Percentiles rank a stretch among this genome's conserved stretches.
These are phyloP conservation scores for Cosmopolites sordidus DNA, from an alignment of 2,888 invertebrate species.

Conservation along the genomic window DNA sequence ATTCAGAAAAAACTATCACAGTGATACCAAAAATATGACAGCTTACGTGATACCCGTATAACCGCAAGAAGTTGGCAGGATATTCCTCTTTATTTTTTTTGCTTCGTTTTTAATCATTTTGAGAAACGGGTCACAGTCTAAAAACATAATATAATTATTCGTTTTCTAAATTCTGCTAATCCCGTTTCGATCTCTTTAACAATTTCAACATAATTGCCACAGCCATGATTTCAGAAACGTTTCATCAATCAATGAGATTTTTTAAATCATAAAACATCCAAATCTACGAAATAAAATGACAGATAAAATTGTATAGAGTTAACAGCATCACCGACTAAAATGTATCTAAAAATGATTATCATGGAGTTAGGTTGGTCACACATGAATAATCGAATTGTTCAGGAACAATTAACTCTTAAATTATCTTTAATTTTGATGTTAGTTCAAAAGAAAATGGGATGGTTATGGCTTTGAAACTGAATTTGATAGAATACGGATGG, in stretches of 20 bases:
- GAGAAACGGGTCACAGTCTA: too few species aligned
- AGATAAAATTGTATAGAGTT: not conserved
- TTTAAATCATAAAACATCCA: not conserved
- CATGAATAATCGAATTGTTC: too few species aligned
- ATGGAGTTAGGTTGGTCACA: too few species aligned
- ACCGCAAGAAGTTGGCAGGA: constrained; percentile 2
- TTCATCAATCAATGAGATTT: not conserved
- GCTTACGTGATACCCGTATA: constrained; percentile 10
- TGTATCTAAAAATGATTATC: too few species aligned
- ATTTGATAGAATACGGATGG: too few species aligned
- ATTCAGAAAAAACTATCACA: constrained; percentile 25
- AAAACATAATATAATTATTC: too few species aligned
- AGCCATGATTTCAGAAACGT: not conserved
- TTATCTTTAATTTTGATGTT: too few species aligned
- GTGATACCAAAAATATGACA: constrained; percentile 16
- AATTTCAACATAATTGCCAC: not conserved
- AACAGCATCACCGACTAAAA: not conserved
- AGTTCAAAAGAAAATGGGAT: too few species aligned
- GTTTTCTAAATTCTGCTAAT: too few species aligned
- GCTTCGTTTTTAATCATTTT: not conserved
- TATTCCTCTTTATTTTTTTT: not conserved
- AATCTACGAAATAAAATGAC: not conserved
- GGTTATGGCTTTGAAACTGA: too few species aligned
- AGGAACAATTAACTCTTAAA: too few species aligned
- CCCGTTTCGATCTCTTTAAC: not conserved